Percentiles rank a stretch among this genome's conserved stretches.
Evolutionary conservation across 2,888 invertebrate species (phyloP).

Genomic region (Plagodis pulveraria): DNA sequence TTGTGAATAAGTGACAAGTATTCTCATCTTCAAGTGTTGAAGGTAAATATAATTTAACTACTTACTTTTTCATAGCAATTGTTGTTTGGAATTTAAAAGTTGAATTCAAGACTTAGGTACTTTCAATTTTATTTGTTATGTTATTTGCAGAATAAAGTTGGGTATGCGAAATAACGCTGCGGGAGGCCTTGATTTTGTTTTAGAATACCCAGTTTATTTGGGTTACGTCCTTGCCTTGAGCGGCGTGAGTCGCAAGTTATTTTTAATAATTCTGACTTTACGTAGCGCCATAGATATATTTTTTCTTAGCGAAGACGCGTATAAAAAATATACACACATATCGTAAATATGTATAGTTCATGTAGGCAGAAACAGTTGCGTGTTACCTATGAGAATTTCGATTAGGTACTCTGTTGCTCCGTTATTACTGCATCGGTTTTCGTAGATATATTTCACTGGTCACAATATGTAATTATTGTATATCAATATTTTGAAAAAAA

Average conservation of each 20-base stretch:
- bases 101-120: no score
- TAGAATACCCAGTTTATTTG: conserved; percentile 67
- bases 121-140: no score
- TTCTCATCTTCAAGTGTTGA: no score
- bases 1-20: conserved; percentile 22
- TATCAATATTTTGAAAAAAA: no score
- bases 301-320: conserved; percentile 43
- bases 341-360: no score
- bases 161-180: conserved; percentile 12
- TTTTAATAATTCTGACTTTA: conserved; percentile 67
- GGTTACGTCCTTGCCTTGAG: conserved; percentile 79
- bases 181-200: conserved; percentile 73
- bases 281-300: conserved; percentile 46
- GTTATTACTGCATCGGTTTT: no score
- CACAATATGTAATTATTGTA: no score
- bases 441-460: no score
- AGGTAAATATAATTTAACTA: no score
- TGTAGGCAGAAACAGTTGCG: no score
- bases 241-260: conserved; percentile 71
- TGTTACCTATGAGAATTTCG: no score
- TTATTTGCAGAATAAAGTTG: neutral
- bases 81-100: neutral
- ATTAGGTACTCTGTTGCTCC: no score
- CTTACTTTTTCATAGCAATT: neutral
- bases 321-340: conserved; percentile 28